Evolutionary conservation across 1,140 invertebrate species (phyloP), one percentile per base, ranked within the genome.

Genomic region (Drosophila pallidifrons): DNA sequence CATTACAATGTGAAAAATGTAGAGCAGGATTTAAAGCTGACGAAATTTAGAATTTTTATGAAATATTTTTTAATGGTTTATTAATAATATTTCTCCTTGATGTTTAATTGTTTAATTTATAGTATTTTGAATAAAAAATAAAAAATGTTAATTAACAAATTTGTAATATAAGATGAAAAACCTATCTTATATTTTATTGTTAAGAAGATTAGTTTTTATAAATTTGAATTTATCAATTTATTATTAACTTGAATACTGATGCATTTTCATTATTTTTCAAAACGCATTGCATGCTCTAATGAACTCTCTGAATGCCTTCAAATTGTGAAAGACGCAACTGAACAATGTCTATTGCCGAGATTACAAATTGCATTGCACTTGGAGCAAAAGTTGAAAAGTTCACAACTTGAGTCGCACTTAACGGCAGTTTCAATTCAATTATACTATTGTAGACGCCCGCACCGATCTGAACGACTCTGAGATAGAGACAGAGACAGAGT

Each of bases 371-470:
- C 13, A 38, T 25, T 61, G 45, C 58, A 61, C 47, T 60, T 60
- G 25, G 59, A 13, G 55, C 35, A 45, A 68, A 54, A 89, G 85
- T 89, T 83, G 74, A 89, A 88, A 88, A 89, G 85, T 85, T 88
- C 85, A 88, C 67, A 75, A 64, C 73, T 89, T 60, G 70, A 67
- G 51, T 41, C 47, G 49, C 57, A 74, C 51, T 61, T 54, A 38
- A 72, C 60, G 63, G 41, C 82, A 76, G 75, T 78, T 85, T 85
- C 85, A 85, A 89, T 83, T 87, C 80, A 88, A 88, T 87, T 87
- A 25, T 25, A 25, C 20, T 3, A 25, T 25, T 25, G 20, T 25
- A 80, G 65, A 55, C 70, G 20, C 60, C 63, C 28, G 15, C 63
- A 65, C 20, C 46, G 41, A 78, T 69, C 81, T 61, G 28, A 65